Evolutionary conservation across 2,888 invertebrate species (phyloP).

Genomic region (Drosophila colorata): DNA sequence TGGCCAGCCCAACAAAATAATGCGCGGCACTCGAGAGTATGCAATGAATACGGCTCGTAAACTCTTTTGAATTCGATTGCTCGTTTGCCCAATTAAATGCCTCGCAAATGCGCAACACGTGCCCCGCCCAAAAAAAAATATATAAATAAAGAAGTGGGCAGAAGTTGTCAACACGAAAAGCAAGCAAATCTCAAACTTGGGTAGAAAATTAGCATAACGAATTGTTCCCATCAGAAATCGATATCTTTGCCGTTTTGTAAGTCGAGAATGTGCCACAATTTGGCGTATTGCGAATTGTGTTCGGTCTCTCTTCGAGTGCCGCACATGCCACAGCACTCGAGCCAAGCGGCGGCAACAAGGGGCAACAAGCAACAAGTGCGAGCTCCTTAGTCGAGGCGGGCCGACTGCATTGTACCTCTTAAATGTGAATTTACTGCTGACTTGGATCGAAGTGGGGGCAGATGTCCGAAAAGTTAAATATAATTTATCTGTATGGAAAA

Average conservation of each 20-base stretch:
- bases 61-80: neutral
- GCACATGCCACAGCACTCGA: conserved; percentile 63
- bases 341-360: conserved; percentile 5
- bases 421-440: neutral
- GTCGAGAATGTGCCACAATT: conserved; percentile 10
- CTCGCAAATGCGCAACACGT: conserved; percentile 26
- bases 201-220: conserved; percentile 68
- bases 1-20: neutral
- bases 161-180: neutral
- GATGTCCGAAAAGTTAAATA: too few species aligned
- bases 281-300: conserved; percentile 8
- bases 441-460: too few species aligned
- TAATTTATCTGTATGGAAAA: too few species aligned
- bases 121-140: neutral
- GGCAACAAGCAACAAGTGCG: neutral
- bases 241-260: conserved; percentile 39
- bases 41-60: conserved; percentile 24
- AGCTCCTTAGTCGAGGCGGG: too few species aligned
- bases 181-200: conserved; percentile 9
- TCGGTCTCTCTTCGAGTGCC: conserved; percentile 37
- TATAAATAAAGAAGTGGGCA: neutral
- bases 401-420: neutral
- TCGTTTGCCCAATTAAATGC: conserved; percentile 12
- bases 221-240: conserved; percentile 62
- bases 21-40: conserved; percentile 38